Conservation (phyloP, 2,888 invertebrate genomes). For the Nycteola revayana region DNA sequence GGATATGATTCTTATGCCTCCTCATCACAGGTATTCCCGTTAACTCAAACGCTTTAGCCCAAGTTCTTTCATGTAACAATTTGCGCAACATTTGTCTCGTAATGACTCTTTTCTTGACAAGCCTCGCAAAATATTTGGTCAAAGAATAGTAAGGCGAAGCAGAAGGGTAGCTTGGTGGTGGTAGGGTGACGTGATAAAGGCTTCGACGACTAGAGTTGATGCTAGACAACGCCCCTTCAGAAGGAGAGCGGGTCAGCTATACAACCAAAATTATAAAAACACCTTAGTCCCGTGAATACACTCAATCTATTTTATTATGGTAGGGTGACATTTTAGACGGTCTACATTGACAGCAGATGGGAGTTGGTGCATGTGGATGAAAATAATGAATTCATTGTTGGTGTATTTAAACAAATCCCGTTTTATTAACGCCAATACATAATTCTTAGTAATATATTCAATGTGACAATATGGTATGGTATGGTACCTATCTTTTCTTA, state of each 20-base stretch:
- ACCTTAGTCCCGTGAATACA: slow-evolving; percentile 37
- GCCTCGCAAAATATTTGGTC: slow-evolving; percentile 88
- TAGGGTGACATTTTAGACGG: slow-evolving; percentile 4
- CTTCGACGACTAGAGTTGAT: slow-evolving; percentile 78
- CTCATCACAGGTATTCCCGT: slow-evolving; percentile 69
- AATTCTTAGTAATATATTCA: too few relatives aligned
- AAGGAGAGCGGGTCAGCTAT: slow-evolving; percentile 79
- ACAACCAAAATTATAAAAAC: slow-evolving; percentile 59
- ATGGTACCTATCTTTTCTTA: too few relatives aligned
- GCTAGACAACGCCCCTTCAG: slow-evolving; percentile 79
- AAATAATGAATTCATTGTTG: too few relatives aligned
- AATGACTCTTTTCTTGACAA: slow-evolving; percentile 87
- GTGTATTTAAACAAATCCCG: too few relatives aligned
- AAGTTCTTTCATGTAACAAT: slow-evolving; percentile 84
- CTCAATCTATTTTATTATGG: slow-evolving; percentile 6
- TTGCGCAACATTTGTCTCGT: slow-evolving; percentile 87
- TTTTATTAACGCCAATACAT: too few relatives aligned
- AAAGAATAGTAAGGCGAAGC: slow-evolving; percentile 90
- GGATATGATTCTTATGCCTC: slow-evolving; percentile 70
- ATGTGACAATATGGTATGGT: too few relatives aligned
- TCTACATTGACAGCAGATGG: too few relatives aligned
- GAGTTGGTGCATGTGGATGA: too few relatives aligned
- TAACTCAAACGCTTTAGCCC: slow-evolving; percentile 74
- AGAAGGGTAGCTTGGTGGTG: slow-evolving; percentile 88
- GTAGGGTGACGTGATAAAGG: slow-evolving; percentile 83